Base-by-base conservation (phyloP, 2,113 vertebrate species). In the Rhinichthys klamathensis region DNA sequence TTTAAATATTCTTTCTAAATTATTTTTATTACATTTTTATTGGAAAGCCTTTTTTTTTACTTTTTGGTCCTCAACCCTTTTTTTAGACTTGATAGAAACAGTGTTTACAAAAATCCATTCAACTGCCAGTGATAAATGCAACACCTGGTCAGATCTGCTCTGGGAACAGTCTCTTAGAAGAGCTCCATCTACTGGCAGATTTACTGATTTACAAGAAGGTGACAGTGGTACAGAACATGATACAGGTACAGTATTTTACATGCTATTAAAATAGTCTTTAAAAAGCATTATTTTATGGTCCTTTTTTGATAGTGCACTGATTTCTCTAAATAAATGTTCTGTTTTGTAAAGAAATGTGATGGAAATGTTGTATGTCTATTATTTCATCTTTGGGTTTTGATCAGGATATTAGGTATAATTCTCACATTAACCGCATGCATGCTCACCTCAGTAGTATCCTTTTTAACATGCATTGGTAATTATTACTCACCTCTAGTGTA, bases 111-210 rank as follows among this genome's bases (percentile, higher is more conserved):
- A 69, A 23, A 38, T 38, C 32, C 23, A 9, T 21, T 69, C 74
- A 56, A 13, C 54, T 61, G 27, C 61, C 65, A 81, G 61, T 63
- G n/a, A n/a, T n/a, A 88, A 70, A 79, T 41, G 77, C 73, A 27
- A 35, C 9, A 25, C 35, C 3, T 72, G 30, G 30, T 61, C 35
- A 35, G 3, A 41, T 81, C 18, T 11, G 30, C 58, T 56, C 21
- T 21, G 54, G 21, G n/a, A 21, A 21, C 9, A 56, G 58, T 51
- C 88, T 86, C 78, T 78, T 63, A 38, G 86, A 93, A 93, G 89
- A 94, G 92, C 93, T 90, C 94, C 94, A 91, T 89, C 93, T 86
- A 85, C 91, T 93, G 94, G 92, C 80, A 3, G 38, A 76, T 80
- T 16, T 3, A 46, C 78, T 65, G 1, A 49, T 15, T 9, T 16